Evolutionary conservation across 2,113 vertebrate genomes (phyloP), one percentile per base, ranked within the genome.

Genomic region (Choloepus hoffmanni): DNA sequence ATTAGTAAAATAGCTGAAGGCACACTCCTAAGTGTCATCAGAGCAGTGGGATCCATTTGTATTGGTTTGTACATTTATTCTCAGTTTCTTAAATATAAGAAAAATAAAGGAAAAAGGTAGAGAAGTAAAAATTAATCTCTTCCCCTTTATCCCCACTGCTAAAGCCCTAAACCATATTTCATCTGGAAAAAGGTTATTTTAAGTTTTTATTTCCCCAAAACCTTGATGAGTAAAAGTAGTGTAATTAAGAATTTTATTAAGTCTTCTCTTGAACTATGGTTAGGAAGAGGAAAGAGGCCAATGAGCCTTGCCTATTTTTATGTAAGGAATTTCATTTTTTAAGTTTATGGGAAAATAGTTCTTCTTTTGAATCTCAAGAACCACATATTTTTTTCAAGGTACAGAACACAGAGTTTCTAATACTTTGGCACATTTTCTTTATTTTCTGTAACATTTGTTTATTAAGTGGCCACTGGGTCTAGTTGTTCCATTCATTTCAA

Each of bases 11-110:
- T 98, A 48, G 97, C 98, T 2, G 97, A 98, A 82, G 97, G 98
- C 74, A 99, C 98, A 1, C 98, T 99, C 19, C 97, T 99, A 53
- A 98, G 98, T 55, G 98, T 98, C 94, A 97, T 99, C 90, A 95
- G 93, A 78, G 98, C 98, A 10, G 88, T 99, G 72, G 98, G 98
- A 33, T 98, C 97, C 79, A 97, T 99, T 40, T 99, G 99, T 63
- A 95, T 98, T 26, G 98, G 99, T 99, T 90, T 70, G 98, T 97
- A 93, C 5, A 43, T 55, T 70, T 91, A 55, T 73, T 48, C 96
- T 95, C 40, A 74, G 7, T 82, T 93, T 45, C 48, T 24, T 65
- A 67, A 50, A 40, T 43, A 53, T 89, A 81, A 87, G 74, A 67
- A 68, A 88, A 85, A 60, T 40, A 67, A 82, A 53, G 72, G 36